These are phyloP conservation scores for Pipistrellus nathusii DNA, from an alignment of 2,797 vertebrate genomes.

Conservation along the genomic window DNA sequence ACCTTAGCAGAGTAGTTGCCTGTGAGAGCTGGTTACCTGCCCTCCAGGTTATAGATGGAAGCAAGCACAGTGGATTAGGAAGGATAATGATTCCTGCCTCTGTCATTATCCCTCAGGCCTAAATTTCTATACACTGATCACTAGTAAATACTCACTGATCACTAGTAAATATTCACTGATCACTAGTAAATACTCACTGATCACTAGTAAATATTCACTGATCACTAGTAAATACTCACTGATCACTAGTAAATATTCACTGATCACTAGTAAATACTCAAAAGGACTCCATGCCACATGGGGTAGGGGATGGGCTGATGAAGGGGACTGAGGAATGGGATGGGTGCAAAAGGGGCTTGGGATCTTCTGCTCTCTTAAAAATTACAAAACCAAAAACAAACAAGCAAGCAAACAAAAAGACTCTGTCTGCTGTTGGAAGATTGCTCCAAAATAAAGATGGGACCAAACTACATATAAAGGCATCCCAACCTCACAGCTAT, in stretches of 20 bases:
- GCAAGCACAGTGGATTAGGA: not conserved
- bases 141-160: too few relatives aligned
- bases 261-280: not conserved
- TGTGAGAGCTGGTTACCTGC: not conserved
- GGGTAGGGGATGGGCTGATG: not conserved
- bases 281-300: not conserved
- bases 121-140: not conserved
- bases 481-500: not conserved
- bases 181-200: too few relatives aligned
- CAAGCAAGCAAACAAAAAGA: too few relatives aligned
- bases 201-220: too few relatives aligned
- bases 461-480: too few relatives aligned
- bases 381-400: not conserved
- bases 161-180: too few relatives aligned
- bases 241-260: not conserved
- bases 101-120: not conserved
- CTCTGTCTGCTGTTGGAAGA: not conserved
- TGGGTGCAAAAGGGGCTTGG: not conserved
- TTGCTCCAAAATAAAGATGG: not conserved
- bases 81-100: not conserved
- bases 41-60: not conserved
- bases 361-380: not conserved
- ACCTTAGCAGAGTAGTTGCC: not conserved
- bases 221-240: too few relatives aligned
- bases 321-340: not conserved